These are phyloP conservation scores for Gonatopus flavifemur DNA, from an alignment of 1,140 invertebrate genomes.

Conservation along the genomic window DNA sequence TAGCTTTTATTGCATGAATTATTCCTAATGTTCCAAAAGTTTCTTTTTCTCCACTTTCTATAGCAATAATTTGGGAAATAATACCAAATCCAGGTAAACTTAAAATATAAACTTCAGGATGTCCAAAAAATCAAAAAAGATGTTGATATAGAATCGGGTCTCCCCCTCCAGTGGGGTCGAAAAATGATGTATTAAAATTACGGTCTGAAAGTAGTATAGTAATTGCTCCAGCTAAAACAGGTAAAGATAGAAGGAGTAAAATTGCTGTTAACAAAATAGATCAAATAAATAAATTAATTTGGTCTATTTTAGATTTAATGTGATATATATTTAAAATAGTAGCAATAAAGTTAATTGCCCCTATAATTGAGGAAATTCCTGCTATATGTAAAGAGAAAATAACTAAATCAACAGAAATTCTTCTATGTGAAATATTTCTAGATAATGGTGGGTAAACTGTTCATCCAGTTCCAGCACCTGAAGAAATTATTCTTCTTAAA, in stretches of 20 bases:
- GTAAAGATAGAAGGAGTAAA: constrained; percentile 66
- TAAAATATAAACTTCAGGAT: constrained; percentile 78
- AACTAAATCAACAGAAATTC: constrained; percentile 55
- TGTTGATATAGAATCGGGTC: constrained; percentile 76
- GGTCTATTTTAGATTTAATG: constrained; percentile 47
- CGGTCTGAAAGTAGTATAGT: constrained; percentile 73
- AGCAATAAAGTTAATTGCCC: constrained; percentile 68
- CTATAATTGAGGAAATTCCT: constrained; percentile 69
- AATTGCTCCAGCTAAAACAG: constrained; percentile 72
- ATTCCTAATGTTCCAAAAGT: constrained; percentile 64
- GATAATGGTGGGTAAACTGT: constrained; percentile 3
- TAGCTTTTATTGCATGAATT: constrained; percentile 66
- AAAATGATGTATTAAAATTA: constrained; percentile 72
- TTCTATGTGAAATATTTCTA: neutral
- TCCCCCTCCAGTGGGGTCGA: constrained; percentile 67
- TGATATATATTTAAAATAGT: constrained; percentile 63
- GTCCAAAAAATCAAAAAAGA: constrained; percentile 79
- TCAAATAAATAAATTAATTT: constrained; percentile 66
- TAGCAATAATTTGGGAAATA: constrained; percentile 66
- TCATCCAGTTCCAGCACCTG: neutral
- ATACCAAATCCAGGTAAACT: constrained; percentile 67
- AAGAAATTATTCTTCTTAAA: no score
- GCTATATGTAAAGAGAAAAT: constrained; percentile 69
- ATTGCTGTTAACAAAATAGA: constrained; percentile 69
- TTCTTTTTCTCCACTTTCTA: constrained; percentile 63